Evolutionary conservation across 2,113 vertebrate species (phyloP).

Genomic region (Microtus ochrogaster): DNA sequence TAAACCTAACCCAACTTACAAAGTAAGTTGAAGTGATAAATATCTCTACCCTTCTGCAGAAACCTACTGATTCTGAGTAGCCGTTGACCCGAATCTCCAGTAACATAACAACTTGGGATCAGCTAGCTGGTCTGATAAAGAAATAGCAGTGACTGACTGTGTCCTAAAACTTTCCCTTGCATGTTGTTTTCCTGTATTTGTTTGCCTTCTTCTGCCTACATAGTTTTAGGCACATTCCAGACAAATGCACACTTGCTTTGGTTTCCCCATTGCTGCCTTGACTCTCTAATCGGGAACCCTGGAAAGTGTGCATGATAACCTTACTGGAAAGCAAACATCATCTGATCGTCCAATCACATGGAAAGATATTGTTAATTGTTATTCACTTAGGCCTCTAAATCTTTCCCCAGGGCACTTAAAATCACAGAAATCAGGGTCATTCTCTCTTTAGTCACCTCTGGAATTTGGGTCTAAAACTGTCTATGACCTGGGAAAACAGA

Average conservation of each 20-base stretch:
- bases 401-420: slow-evolving; percentile 73
- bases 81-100: background rate
- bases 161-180: slow-evolving; percentile 64
- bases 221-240: slow-evolving; percentile 67
- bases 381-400: slow-evolving; percentile 65
- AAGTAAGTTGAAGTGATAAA: background rate
- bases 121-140: background rate
- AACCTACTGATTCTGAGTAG: background rate
- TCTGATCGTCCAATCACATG: slow-evolving; percentile 67
- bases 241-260: slow-evolving; percentile 79
- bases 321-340: slow-evolving; percentile 79
- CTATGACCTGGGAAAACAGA: slow-evolving; percentile 63
- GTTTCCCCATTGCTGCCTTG: slow-evolving; percentile 77
- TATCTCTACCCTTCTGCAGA: background rate
- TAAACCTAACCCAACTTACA: background rate
- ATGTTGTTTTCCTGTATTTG: slow-evolving; percentile 73
- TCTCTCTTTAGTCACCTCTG: slow-evolving; percentile 67
- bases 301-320: slow-evolving; percentile 86
- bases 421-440: slow-evolving; percentile 54
- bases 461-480: slow-evolving; percentile 65
- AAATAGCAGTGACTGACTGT: background rate
- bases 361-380: slow-evolving; percentile 73
- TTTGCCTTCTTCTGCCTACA: slow-evolving; percentile 61
- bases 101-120: background rate
- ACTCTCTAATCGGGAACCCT: slow-evolving; percentile 80